Evolutionary conservation across 2,888 invertebrate species (phyloP).

Genomic region (Aethes cnicana): DNA sequence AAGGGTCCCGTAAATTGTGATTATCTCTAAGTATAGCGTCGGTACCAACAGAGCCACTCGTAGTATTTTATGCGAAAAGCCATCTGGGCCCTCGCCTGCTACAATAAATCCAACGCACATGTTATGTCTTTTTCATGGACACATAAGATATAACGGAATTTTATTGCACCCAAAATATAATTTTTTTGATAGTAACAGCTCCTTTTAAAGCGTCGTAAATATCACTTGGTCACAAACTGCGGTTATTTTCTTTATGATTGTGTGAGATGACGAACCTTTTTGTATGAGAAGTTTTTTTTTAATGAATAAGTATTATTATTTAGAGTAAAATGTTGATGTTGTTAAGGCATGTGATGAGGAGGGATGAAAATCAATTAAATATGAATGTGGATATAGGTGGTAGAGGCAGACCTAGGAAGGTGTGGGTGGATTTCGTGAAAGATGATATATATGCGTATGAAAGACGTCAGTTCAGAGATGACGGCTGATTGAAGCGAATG

Average conservation of each 20-base stretch:
- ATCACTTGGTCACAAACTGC: slow-evolving; percentile 20
- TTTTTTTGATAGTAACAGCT: slow-evolving; percentile 43
- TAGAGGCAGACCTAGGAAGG: no score
- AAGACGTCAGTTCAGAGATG: no score
- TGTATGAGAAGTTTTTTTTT: no score
- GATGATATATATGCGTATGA: no score
- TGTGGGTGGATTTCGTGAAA: no score
- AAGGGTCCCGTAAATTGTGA: slow-evolving; percentile 78
- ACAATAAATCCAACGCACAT: slow-evolving; percentile 77
- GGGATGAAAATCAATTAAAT: no score
- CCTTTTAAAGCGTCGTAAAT: slow-evolving; percentile 27
- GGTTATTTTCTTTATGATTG: slow-evolving; percentile 13
- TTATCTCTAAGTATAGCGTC: slow-evolving; percentile 77
- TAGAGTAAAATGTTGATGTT: no score
- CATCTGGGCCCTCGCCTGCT: slow-evolving; percentile 75
- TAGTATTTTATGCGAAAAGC: slow-evolving; percentile 78
- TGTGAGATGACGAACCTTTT: not conserved
- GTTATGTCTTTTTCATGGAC: slow-evolving; percentile 80
- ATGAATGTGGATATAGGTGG: no score
- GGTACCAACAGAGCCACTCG: slow-evolving; percentile 73
- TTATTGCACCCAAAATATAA: slow-evolving; percentile 68
- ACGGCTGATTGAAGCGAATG: no score
- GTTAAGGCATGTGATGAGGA: no score
- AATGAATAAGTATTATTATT: no score
- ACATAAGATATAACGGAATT: slow-evolving; percentile 65